phyloP scores from a whole-genome alignment of 2,113 vertebrate genomes.

The Anthoscopus minutus region DNA sequence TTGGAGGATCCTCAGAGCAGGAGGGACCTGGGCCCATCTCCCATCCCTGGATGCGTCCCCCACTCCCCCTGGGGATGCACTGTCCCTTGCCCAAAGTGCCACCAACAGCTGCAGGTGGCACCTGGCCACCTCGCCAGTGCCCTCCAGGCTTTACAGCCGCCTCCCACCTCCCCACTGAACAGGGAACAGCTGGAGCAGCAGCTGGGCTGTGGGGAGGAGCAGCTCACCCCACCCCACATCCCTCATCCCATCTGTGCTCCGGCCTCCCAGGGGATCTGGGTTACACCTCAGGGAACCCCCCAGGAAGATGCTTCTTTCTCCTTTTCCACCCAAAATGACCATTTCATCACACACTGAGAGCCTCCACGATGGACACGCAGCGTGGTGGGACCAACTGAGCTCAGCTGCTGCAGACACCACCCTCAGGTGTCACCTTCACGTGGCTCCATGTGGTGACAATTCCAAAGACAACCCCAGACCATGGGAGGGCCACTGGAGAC shows the following conservation, averaged over 20 bases:
- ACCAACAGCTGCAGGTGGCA: background rate
- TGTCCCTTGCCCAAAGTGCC: accelerated
- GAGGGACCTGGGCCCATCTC: too few relatives aligned
- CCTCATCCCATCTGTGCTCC: accelerated
- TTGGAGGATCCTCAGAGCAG: accelerated
- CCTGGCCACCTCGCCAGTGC: accelerated
- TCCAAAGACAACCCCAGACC: background rate
- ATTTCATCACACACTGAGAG: accelerated
- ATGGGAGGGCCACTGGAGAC: background rate
- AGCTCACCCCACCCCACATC: accelerated
- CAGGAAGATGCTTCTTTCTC: background rate
- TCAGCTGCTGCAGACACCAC: background rate
- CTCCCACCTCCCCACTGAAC: too few relatives aligned
- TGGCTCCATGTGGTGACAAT: background rate
- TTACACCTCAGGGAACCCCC: accelerated
- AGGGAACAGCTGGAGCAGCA: background rate
- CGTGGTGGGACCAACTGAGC: accelerated
- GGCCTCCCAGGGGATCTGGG: background rate
- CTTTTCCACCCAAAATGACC: background rate
- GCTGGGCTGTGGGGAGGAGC: background rate
- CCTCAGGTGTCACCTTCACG: background rate
- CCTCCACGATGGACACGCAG: accelerated
- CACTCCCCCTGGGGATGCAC: accelerated
- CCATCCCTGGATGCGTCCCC: background rate
- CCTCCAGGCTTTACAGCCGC: background rate